phyloP scores from a whole-genome alignment of 35 echinoderm and acorn worm species.

The Heliocidaris tuberculata region DNA sequence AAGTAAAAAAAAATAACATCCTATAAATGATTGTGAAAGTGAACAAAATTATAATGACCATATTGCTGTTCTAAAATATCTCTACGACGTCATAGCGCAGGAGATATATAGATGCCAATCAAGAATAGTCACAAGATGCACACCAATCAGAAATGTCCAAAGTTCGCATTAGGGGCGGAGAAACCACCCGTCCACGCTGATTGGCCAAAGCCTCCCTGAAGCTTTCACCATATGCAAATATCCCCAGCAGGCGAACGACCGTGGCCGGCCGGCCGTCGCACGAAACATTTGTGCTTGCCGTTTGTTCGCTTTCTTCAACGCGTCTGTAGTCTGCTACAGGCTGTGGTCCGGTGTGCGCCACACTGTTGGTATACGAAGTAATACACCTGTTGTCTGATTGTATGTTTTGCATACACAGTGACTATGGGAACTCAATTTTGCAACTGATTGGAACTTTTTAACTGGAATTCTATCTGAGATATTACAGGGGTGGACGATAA shows the following conservation, averaged over 20 bases:
- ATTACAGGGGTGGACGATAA: not conserved
- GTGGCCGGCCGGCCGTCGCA: not conserved
- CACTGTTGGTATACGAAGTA: not conserved
- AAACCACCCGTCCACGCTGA: not conserved
- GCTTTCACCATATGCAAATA: conserved; percentile 6
- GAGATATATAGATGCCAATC: not conserved
- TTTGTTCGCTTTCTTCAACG: not conserved
- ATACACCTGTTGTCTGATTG: not conserved
- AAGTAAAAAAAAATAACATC: not conserved
- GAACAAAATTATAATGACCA: not conserved
- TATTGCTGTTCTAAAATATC: not conserved
- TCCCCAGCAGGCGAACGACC: not conserved
- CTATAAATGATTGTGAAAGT: not conserved
- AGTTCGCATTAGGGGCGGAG: not conserved
- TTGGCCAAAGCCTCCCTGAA: not conserved
- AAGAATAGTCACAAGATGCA: not conserved
- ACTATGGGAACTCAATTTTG: not conserved
- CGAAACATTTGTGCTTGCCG: not conserved
- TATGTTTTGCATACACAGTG: not conserved
- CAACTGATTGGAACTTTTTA: not conserved
- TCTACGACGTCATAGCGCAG: not conserved
- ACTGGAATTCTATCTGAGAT: conserved; percentile 36
- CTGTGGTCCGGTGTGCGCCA: not conserved
- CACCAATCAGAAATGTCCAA: not conserved
- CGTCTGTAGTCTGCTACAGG: conserved; percentile 21